Evolutionary conservation across 1,140 invertebrate genomes (phyloP), one percentile per base, ranked within the genome.

Genomic region (Eueides isabella): DNA sequence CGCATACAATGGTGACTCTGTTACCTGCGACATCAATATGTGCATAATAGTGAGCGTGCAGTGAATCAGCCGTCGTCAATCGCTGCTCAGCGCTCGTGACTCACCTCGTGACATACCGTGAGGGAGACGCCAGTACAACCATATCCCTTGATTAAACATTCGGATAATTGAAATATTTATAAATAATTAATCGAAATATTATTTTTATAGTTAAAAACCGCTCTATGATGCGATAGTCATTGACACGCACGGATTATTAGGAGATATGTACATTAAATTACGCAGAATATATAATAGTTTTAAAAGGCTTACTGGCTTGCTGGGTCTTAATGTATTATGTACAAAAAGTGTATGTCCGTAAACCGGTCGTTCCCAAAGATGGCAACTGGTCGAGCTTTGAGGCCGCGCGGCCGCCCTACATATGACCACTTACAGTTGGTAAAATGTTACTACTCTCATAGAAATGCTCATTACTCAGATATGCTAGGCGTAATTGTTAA

Each of bases 1-100:
- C 85, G 89, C 85, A 92, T 88, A 92, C 91, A 92, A 92, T 92
- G 79, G 90, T 82, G 85, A 89, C 89, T 92, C 83, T 84, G 86
- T 92, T 92, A 91, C 89, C 90, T 92, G 90, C 80, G 87, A 78
- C 89, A 92, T 91, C 88, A 92, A 83, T 90, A 91, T 90, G 89
- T 92, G 91, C 89, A 92, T 91, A 92, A 90, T 90, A 83, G 83
- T 85, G 83, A 82, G 81, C 77, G 78, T 82, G 80, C 81, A 83
- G 74, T 85, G 85, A 89, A 80, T 86, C 85, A 82, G 71, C 61
- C 74, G 80, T 78, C 72, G 73, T 79, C 79, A 67, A 66, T 55
- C 72, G 65, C 41, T 72, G n/a, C 67, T 64, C 16, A 7, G 41
- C 7, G 67, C 41, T 73, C 62, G 74, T 82, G 79, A 82, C 70